A percentile compares a stretch with the other conserved stretches of the same genome.
Conservation (phyloP, 2,113 vertebrate genomes). For the Equus przewalskii region DNA sequence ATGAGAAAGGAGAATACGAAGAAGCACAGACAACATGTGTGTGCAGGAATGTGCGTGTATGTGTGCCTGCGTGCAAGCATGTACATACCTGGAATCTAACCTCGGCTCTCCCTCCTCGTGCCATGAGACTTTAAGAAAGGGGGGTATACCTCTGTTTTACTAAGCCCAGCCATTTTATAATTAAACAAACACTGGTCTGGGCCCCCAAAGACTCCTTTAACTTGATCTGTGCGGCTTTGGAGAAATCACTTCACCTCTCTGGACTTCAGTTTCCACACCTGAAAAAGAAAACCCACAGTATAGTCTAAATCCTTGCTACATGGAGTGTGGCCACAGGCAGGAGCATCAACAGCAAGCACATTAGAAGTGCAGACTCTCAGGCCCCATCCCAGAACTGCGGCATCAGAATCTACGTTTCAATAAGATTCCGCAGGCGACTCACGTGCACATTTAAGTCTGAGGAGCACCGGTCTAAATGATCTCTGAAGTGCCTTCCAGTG, state of each 20-base stretch:
- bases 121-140: neutral
- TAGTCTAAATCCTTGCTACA: neutral
- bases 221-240: neutral
- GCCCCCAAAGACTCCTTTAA: neutral
- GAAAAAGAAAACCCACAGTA: neutral
- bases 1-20: neutral
- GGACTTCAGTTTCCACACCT: neutral
- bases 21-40: neutral
- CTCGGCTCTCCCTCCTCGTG: neutral
- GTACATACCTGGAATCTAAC: neutral
- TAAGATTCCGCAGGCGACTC: neutral
- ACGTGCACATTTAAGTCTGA: neutral
- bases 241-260: neutral
- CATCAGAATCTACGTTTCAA: neutral
- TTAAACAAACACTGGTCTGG: neutral
- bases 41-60: fast-evolving
- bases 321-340: too few relatives aligned
- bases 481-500: neutral
- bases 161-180: neutral
- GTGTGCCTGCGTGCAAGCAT: too few relatives aligned
- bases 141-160: neutral
- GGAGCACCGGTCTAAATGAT: neutral
- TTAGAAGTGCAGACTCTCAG: neutral
- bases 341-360: neutral
- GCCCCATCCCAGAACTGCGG: neutral